Percentiles rank a stretch among this genome's conserved stretches.
phyloP scores from a whole-genome alignment of 2,888 invertebrate genomes.

The Polymixis lichenea region DNA sequence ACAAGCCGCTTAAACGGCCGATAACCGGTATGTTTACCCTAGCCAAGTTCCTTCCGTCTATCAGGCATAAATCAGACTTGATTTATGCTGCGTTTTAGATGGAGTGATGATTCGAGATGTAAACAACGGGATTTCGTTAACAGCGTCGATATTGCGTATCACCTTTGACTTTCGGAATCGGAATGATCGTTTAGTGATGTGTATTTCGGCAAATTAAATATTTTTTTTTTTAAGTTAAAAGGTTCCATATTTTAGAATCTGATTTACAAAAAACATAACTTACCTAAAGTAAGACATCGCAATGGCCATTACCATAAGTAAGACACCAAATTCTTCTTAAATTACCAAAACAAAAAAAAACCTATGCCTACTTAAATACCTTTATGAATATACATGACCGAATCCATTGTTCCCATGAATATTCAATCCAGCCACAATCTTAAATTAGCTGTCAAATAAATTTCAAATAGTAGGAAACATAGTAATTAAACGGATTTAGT shows the following conservation, averaged over 20 bases:
- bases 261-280: background rate
- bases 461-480: constrained; percentile 62
- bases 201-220: background rate
- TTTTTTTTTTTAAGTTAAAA: background rate
- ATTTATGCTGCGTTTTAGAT: constrained; percentile 62
- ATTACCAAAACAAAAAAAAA: constrained; percentile 42
- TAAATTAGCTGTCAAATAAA: constrained; percentile 68
- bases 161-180: constrained; percentile 23
- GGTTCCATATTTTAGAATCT: background rate
- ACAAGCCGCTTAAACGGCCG: no score
- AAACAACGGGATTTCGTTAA: constrained; percentile 55
- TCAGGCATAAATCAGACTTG: constrained; percentile 53
- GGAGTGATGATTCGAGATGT: constrained; percentile 57
- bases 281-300: constrained; percentile 15
- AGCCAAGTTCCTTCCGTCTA: constrained; percentile 62
- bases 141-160: constrained; percentile 18
- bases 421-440: constrained; percentile 51
- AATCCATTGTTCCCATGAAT: constrained; percentile 64
- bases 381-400: constrained; percentile 60
- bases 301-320: constrained; percentile 21
- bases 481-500: constrained; percentile 70
- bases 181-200: constrained; percentile 3
- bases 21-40: no score
- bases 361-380: constrained; percentile 29
- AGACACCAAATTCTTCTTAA: constrained; percentile 50